Evolutionary conservation across 2,113 vertebrate species (phyloP).

Genomic region (Ramphastos sulfuratus): DNA sequence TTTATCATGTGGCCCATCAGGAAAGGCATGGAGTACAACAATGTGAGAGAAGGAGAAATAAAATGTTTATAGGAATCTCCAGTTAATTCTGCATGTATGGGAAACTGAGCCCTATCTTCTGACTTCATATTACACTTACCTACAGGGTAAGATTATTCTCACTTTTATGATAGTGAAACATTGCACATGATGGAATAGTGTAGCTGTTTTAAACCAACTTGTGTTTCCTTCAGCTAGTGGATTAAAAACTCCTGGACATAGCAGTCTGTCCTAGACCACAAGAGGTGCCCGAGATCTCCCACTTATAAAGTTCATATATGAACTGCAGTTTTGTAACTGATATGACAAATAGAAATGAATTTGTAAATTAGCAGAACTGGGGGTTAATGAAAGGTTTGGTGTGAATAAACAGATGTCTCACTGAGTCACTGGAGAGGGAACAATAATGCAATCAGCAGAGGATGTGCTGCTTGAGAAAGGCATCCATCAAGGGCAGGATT

Average conservation of each 20-base stretch:
- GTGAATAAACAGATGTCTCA: slow-evolving; percentile 32
- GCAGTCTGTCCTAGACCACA: neutral
- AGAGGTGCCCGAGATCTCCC: neutral
- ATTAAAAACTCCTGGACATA: neutral
- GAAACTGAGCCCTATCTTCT: neutral
- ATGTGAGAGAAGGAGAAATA: neutral
- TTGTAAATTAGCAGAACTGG: slow-evolving; percentile 17
- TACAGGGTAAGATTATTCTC: neutral
- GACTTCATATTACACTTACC: neutral
- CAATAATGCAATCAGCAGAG: slow-evolving; percentile 64
- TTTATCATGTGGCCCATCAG: neutral
- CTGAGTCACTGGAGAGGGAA: slow-evolving; percentile 12
- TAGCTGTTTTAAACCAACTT: neutral
- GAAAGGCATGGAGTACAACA: neutral
- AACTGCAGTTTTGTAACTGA: neutral
- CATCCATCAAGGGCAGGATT: neutral
- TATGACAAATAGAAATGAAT: neutral
- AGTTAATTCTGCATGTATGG: neutral
- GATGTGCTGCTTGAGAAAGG: slow-evolving; percentile 21
- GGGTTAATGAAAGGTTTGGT: slow-evolving; percentile 23
- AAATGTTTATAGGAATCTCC: neutral
- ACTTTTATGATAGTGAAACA: neutral
- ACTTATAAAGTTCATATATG: neutral
- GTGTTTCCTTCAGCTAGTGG: neutral
- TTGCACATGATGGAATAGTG: neutral